Evolutionary conservation across 2,113 vertebrate species (phyloP), one percentile per base, ranked within the genome.

Genomic region (Tachycineta bicolor): DNA sequence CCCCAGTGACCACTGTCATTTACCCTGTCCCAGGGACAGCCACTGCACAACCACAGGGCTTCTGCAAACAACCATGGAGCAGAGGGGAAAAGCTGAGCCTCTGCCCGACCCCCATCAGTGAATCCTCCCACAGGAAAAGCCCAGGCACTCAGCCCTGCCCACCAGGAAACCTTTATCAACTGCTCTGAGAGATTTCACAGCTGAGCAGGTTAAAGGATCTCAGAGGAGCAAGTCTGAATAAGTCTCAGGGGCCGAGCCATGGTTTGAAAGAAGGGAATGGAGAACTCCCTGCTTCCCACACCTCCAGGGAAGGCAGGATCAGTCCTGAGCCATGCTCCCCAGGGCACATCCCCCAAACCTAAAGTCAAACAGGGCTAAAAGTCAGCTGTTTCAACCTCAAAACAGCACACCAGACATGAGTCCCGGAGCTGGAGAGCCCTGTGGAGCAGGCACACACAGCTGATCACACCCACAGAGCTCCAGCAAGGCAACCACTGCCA

Each of bases 401-500:
- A 93, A 28, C 47, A 34, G 41, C 59, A 25, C 1, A 43, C 10
- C 33, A 43, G 46, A 20, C 43, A 9, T 0, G 2, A 83, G 53
- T 23, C 55, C 56, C 64, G 33, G 73, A 41, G 64, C 56, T 33
- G 37, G 17, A 47, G 62, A 64, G 53, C 33, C 58, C 87, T 9
- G 15, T 0, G 2, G 80, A 70, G 39, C 75, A 39, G n/a, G 24
- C 15, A 37, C 53, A 77, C 0, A 0, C 52, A 28, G 44, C 37
- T 34, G 23, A 55, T 28, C 55, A 69, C 56, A 71, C 14, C 47
- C 73, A 31, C 23, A 39, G 75, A 75, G 33, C 56, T 59, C 9
- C 0, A 0, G 52, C 71, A 63, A 73, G 26, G 24, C 4, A 1
- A 33, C 28, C 1, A 0, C 43, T 49, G 31, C 49, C 81, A 18